Base-by-base conservation (phyloP, 2,113 vertebrate species). In the Pollimyrus isidori region DNA sequence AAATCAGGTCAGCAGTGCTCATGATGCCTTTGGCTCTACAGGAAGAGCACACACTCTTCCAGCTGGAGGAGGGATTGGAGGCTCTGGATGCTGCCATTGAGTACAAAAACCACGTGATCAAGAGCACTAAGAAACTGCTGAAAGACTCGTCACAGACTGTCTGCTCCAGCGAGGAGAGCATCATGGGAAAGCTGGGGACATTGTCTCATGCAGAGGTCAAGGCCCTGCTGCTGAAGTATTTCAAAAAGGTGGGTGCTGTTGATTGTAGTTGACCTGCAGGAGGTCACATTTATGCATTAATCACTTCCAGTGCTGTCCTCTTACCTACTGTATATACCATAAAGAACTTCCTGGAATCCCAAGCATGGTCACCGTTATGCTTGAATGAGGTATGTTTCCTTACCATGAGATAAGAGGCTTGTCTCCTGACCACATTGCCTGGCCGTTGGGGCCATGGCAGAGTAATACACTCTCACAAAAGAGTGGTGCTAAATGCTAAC, bases 51-150 rank as follows among this genome's bases (percentile, higher is more conserved):
- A 87, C 89, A 58, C 94, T 98, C 92, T 95, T 98, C 65, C 96
- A 97, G 92, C 93, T 98, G 87, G 97, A 98, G 92, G 98, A 98
- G 94, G 96, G 95, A 49, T 95, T 98, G 89, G 97, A 98, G 93
- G 97, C 96, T 80, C 93, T 99, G 93, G 96, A 97, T 90, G 96
- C 96, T 84, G 97, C 96, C 62, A 95, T 98, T 91, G 96, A 97
- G 91, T 97, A 97, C 91, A 97, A 98, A 92, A 96, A 96, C 90
- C 92, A 93, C 92, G 95, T 83, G 65, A 97, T 98, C 92, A 93
- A 94, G 92, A 95, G 94, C 91, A 95, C 93, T 45, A 95, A 96
- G 91, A 92, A 93, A 62, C 95, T 93, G n/a, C 90, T 97, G 69
- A 94, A 92, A 91, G 94, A 94, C 21, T 95, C 94, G 4, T 93